Conservation (phyloP, 53 echinoderm and acorn worm species). For the Stichopus horrens region DNA sequence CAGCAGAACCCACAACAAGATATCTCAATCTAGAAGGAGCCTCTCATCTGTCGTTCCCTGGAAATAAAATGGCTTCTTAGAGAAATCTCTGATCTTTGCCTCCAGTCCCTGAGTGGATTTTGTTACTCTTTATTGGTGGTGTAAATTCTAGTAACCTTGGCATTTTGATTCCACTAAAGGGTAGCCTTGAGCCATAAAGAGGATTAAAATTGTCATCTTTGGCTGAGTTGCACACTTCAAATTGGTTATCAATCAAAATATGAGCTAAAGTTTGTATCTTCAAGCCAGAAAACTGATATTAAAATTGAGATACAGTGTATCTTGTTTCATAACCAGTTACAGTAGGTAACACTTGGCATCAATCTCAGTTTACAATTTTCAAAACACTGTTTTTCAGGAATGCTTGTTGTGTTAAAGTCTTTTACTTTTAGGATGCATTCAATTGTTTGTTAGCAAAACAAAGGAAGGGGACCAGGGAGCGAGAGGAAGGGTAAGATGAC, state of each 20-base stretch:
- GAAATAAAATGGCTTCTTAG: background rate
- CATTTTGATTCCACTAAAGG: background rate
- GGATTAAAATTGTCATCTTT: constrained; percentile 14
- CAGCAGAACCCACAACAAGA: background rate
- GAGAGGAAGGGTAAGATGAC: too few species aligned
- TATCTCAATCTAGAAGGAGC: background rate
- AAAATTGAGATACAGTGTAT: background rate
- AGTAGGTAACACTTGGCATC: too few species aligned
- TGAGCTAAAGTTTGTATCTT: background rate
- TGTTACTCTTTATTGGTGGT: background rate
- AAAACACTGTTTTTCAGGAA: too few species aligned
- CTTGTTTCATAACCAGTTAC: too few species aligned
- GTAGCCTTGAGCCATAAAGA: background rate
- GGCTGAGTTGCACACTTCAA: background rate
- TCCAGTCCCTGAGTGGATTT: background rate
- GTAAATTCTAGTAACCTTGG: constrained; percentile 9
- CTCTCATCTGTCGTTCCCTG: background rate
- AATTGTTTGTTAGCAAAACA: too few species aligned
- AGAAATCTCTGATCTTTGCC: background rate
- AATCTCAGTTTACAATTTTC: too few species aligned
- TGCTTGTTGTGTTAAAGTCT: too few species aligned
- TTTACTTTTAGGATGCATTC: too few species aligned
- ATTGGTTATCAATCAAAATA: background rate
- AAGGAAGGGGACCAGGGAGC: too few species aligned
- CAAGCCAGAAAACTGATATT: background rate